Conservation (phyloP, 1,140 invertebrate species). For the Sycophila sp. region DNA sequence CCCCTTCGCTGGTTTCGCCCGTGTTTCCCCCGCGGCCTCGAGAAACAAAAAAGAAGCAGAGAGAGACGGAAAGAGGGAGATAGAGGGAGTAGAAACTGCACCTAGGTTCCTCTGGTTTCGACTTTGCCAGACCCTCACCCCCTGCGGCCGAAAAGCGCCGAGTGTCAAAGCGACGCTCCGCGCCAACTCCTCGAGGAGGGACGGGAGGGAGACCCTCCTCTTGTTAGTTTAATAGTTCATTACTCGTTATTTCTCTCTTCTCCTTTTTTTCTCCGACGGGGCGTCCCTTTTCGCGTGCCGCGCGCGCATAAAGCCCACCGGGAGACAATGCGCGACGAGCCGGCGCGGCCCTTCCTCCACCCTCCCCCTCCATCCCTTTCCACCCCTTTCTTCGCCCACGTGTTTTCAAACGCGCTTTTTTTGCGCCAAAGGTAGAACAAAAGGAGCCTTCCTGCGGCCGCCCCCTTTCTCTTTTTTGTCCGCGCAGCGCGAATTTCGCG, state of each 20-base stretch:
- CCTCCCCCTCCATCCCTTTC: not conserved
- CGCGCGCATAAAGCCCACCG: not conserved
- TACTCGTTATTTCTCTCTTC: slow-evolving; percentile 12
- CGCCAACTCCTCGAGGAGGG: not conserved
- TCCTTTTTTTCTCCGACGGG: not conserved
- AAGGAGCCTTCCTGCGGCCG: too few relatives aligned
- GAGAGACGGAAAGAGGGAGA: slow-evolving; percentile 4
- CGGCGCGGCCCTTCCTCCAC: not conserved
- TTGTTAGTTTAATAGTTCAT: slow-evolving; percentile 23
- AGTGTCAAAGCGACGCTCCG: not conserved
- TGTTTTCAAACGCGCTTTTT: too few relatives aligned
- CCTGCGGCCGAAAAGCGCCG: too few relatives aligned
- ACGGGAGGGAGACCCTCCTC: not conserved
- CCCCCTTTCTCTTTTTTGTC: too few relatives aligned
- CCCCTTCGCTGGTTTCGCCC: too few relatives aligned
- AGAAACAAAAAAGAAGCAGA: not conserved
- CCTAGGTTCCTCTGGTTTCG: too few relatives aligned
- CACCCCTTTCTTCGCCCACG: not conserved
- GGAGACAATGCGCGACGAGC: not conserved
- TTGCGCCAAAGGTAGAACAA: too few relatives aligned
- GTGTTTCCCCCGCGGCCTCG: too few relatives aligned
- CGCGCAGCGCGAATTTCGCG: too few relatives aligned
- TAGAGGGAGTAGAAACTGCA: not conserved
- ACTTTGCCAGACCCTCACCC: too few relatives aligned
- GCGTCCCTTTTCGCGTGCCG: not conserved